phyloP scores from a whole-genome alignment of 2,888 invertebrate genomes.

The Cylloceria caligata region DNA sequence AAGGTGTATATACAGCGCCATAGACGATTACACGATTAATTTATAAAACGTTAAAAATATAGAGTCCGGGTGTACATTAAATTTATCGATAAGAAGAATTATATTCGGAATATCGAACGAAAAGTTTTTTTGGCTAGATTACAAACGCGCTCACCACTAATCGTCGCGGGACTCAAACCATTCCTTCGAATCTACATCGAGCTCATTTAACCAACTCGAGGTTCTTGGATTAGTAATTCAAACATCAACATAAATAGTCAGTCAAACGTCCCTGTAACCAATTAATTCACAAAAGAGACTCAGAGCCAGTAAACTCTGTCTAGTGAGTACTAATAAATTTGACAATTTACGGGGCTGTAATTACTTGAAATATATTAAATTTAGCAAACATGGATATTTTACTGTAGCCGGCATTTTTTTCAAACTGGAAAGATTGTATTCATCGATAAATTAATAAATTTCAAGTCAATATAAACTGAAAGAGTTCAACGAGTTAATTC shows the following conservation, averaged over 20 bases:
- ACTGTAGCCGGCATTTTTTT: neutral
- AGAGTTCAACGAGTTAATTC: too few species aligned
- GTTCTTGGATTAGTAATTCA: constrained; percentile 9
- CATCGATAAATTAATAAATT: too few species aligned
- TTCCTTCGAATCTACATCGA: neutral
- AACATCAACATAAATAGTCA: constrained; percentile 3
- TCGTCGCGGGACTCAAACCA: neutral
- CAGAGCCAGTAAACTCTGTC: neutral
- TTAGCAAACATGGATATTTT: neutral
- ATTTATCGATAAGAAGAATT: constrained; percentile 35
- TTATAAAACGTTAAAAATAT: too few species aligned
- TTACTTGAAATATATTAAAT: neutral
- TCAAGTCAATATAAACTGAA: too few species aligned
- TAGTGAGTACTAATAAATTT: neutral
- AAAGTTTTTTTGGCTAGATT: neutral
- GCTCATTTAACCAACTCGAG: neutral
- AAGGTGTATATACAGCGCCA: neutral
- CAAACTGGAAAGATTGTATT: too few species aligned
- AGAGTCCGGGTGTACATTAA: neutral
- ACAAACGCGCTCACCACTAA: too few species aligned
- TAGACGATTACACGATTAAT: constrained; percentile 5
- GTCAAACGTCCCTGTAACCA: neutral
- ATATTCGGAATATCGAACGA: constrained; percentile 28
- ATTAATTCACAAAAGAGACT: neutral
- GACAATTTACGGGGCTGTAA: neutral